Evolutionary conservation across 2,113 vertebrate species (phyloP).

Genomic region (Puntigrus tetrazona): DNA sequence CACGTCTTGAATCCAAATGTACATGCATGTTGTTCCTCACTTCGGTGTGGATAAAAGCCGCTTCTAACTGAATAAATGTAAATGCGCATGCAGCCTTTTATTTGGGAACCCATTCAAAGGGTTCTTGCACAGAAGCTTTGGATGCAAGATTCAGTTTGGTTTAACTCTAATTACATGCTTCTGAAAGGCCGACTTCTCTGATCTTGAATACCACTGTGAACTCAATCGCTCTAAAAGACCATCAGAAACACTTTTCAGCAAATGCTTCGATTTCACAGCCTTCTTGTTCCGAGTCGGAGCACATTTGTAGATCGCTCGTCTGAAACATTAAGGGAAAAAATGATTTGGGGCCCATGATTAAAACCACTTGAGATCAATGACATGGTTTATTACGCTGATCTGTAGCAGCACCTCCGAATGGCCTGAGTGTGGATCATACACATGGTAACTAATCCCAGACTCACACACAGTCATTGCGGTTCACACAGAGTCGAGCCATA

Average conservation of each 20-base stretch:
- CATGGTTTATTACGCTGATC: constrained; percentile 46
- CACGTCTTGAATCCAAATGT: constrained; percentile 19
- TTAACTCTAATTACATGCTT: constrained; percentile 38
- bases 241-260: constrained; percentile 5
- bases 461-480: constrained; percentile 58
- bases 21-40: constrained; percentile 2
- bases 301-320: constrained; percentile 19
- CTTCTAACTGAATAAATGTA: constrained; percentile 31
- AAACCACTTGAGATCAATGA: constrained; percentile 48
- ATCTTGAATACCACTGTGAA: constrained; percentile 4
- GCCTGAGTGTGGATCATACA: constrained; percentile 16
- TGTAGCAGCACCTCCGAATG: constrained; percentile 31
- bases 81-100: constrained; percentile 24
- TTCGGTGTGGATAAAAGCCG: background rate
- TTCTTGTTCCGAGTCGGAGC: background rate
- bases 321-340: constrained; percentile 26
- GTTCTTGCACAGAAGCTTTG: background rate
- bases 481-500: constrained; percentile 58
- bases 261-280: constrained; percentile 25
- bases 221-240: background rate
- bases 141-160: constrained; percentile 17
- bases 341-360: constrained; percentile 39
- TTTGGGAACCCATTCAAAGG: constrained; percentile 28
- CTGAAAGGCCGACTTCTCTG: constrained; percentile 22
- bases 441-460: constrained; percentile 56